Evolutionary conservation across 2,113 vertebrate species (phyloP).

Genomic region (Prolemur simus): DNA sequence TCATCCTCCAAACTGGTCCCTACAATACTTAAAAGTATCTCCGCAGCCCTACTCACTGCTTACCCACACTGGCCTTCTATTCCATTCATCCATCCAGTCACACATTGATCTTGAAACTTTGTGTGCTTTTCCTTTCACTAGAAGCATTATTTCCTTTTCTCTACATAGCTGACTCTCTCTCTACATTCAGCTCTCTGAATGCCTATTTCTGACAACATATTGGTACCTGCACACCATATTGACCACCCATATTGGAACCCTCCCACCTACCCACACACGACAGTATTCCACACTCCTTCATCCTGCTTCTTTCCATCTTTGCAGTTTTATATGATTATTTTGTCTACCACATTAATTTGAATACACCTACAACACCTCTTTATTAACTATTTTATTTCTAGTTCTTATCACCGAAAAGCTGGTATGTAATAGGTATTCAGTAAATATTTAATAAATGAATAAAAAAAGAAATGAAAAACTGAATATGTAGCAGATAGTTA

Average conservation of each 20-base stretch:
- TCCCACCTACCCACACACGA: not conserved
- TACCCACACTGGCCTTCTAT: rapidly evolving
- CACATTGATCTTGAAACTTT: not conserved
- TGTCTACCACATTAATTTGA: not conserved
- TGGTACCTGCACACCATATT: not conserved
- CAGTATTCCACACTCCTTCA: not conserved
- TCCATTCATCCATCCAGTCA: not conserved
- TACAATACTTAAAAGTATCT: not conserved
- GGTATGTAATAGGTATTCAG: not conserved
- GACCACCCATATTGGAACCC: not conserved
- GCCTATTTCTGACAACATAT: not conserved
- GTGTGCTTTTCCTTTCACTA: not conserved
- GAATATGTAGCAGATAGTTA: not conserved
- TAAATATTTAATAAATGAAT: not conserved
- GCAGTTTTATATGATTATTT: not conserved
- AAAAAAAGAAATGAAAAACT: not conserved
- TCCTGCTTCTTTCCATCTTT: not conserved
- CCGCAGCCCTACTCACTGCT: not conserved
- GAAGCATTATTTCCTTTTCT: not conserved
- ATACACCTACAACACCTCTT: not conserved
- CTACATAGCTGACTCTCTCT: not conserved
- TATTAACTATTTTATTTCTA: not conserved
- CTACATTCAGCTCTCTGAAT: not conserved
- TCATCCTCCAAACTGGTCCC: not conserved
- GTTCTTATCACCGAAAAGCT: not conserved